These are phyloP conservation scores for Phaenicophaeus curvirostris DNA, from an alignment of 2,797 vertebrate species.

Conservation along the genomic window DNA sequence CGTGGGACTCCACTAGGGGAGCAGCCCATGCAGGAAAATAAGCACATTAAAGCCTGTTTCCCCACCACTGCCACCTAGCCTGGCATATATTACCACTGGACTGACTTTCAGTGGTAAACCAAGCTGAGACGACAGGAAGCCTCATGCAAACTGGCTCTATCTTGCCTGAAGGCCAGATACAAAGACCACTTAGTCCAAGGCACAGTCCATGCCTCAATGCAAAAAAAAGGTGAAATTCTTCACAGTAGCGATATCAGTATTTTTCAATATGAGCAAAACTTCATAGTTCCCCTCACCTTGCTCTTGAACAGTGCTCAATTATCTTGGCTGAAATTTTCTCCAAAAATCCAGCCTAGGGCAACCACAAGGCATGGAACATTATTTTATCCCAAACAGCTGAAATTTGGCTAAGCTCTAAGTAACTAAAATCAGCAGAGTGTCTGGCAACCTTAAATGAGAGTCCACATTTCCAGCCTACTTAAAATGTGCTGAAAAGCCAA, in stretches of 20 bases:
- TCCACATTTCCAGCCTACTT: background rate
- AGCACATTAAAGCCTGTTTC: background rate
- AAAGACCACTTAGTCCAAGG: background rate
- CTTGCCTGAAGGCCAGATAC: background rate
- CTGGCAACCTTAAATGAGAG: constrained; percentile 18
- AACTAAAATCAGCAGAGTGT: background rate
- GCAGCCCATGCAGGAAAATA: background rate
- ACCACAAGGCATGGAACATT: background rate
- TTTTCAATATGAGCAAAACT: background rate
- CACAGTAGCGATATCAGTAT: background rate
- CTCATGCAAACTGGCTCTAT: background rate
- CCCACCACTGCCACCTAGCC: background rate
- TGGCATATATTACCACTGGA: background rate
- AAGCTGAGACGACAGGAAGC: background rate
- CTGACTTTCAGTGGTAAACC: background rate
- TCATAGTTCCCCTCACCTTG: background rate
- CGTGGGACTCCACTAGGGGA: background rate
- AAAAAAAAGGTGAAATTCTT: background rate
- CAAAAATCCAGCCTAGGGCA: background rate
- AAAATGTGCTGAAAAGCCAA: background rate
- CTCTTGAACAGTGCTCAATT: background rate
- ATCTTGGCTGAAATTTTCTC: background rate
- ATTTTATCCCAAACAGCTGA: background rate
- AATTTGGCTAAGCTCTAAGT: background rate
- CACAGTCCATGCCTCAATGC: background rate